These are phyloP conservation scores for Belonocnema kinseyi DNA, from an alignment of 1,140 invertebrate genomes.

Conservation along the genomic window DNA sequence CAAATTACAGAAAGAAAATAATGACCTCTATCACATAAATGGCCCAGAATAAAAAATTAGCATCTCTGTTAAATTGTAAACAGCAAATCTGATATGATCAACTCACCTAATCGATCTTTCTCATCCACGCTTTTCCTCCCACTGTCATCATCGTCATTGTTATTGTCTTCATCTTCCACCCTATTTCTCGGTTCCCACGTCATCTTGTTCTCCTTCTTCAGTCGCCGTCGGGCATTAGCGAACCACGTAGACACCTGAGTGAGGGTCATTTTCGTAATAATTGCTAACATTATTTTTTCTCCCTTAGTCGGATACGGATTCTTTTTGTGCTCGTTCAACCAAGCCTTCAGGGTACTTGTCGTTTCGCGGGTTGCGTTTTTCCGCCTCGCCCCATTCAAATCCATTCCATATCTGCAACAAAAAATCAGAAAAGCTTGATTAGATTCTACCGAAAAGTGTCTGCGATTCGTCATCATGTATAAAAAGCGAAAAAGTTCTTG, in stretches of 20 bases:
- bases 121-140: constrained; percentile 87
- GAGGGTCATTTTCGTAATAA: constrained; percentile 99
- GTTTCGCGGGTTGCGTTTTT: constrained; percentile 99
- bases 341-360: constrained; percentile 97
- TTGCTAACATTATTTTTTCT: constrained; percentile 99
- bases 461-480: too few species aligned
- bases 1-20: too few species aligned
- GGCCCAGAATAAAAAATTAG: too few species aligned
- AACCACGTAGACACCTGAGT: constrained; percentile 99
- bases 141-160: constrained; percentile 88
- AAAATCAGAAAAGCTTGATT: constrained; percentile 23
- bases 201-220: constrained; percentile 99
- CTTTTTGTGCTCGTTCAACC: constrained; percentile 99
- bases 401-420: constrained; percentile 89
- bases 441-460: not conserved
- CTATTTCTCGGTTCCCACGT: constrained; percentile 96
- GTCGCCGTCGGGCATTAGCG: constrained; percentile 94
- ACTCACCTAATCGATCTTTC: constrained; percentile 86
- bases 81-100: not conserved
- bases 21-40: not conserved
- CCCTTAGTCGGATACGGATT: constrained; percentile 99
- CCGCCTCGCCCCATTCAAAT: constrained; percentile 90
- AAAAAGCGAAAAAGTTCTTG: too few species aligned
- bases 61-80: too few species aligned
- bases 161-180: constrained; percentile 92